Evolutionary conservation across 2,888 invertebrate species (phyloP).

Genomic region (Acanthopleura granulata): DNA sequence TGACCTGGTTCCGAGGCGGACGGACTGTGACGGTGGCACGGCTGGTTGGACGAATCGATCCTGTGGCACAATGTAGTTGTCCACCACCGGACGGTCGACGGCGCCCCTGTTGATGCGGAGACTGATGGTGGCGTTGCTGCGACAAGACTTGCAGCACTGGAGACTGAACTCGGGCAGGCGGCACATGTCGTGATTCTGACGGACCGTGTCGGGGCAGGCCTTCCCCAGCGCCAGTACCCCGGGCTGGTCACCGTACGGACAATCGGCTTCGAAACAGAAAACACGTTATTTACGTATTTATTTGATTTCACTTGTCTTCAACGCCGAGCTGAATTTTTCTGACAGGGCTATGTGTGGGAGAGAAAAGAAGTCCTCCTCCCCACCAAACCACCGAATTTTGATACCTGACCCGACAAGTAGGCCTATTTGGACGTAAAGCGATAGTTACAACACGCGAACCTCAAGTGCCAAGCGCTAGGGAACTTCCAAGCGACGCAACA

Average conservation of each 20-base stretch:
- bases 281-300: neutral
- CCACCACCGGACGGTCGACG: neutral
- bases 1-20: neutral
- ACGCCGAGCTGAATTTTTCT: too few relatives aligned
- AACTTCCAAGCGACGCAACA: too few relatives aligned
- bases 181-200: constrained; percentile 25
- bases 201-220: constrained; percentile 33
- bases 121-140: neutral
- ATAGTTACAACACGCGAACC: too few relatives aligned
- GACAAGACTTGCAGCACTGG: constrained; percentile 34
- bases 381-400: too few relatives aligned
- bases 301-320: too few relatives aligned
- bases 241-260: constrained; percentile 36
- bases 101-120: neutral
- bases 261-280: constrained; percentile 24
- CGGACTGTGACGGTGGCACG: neutral
- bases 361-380: too few relatives aligned
- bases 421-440: too few relatives aligned
- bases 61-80: neutral
- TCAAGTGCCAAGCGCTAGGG: too few relatives aligned
- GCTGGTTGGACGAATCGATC: neutral
- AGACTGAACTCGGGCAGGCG: constrained; percentile 28
- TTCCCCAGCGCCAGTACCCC: constrained; percentile 23
- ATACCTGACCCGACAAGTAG: too few relatives aligned
- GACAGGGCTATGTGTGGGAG: too few relatives aligned